These are phyloP conservation scores for Zonitis immaculata DNA, from an alignment of 2,888 invertebrate genomes.

Conservation along the genomic window DNA sequence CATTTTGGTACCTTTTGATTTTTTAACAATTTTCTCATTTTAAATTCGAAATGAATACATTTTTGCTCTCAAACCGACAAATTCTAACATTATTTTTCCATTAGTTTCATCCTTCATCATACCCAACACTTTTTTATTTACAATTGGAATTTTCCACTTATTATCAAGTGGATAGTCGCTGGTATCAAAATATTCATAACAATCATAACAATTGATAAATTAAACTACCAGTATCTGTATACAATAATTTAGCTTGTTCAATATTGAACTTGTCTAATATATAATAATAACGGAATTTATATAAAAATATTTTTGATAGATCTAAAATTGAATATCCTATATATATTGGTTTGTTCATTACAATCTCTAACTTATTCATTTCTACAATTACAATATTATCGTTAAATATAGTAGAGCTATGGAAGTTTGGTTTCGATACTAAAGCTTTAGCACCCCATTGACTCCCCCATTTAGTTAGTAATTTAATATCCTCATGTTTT, in stretches of 20 bases:
- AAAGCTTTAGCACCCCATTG: conserved; percentile 24
- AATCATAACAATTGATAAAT: conserved; percentile 12
- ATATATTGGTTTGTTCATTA: too few relatives aligned
- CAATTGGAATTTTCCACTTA: conserved; percentile 6
- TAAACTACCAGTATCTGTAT: conserved; percentile 19
- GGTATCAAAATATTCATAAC: conserved; percentile 13
- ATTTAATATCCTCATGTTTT: conserved; percentile 35
- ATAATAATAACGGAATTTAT: neutral
- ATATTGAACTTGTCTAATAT: neutral
- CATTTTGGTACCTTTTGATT: conserved; percentile 1
- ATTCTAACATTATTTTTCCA: conserved; percentile 12
- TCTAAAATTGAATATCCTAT: conserved; percentile 38
- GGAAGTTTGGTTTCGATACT: neutral
- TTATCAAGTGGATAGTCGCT: conserved; percentile 11
- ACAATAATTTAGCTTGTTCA: conserved; percentile 12
- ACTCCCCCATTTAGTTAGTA: conserved; percentile 22
- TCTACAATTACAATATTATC: neutral
- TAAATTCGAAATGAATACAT: conserved; percentile 5
- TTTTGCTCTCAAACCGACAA: conserved; percentile 14
- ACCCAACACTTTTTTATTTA: conserved; percentile 11
- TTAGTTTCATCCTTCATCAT: conserved; percentile 18
- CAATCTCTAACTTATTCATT: neutral
- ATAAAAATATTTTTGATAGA: conserved; percentile 31
- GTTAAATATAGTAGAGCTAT: neutral
- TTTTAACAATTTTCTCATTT: neutral